Conservation (phyloP, 1,140 invertebrate species). For the Parapsyche elsis region DNA sequence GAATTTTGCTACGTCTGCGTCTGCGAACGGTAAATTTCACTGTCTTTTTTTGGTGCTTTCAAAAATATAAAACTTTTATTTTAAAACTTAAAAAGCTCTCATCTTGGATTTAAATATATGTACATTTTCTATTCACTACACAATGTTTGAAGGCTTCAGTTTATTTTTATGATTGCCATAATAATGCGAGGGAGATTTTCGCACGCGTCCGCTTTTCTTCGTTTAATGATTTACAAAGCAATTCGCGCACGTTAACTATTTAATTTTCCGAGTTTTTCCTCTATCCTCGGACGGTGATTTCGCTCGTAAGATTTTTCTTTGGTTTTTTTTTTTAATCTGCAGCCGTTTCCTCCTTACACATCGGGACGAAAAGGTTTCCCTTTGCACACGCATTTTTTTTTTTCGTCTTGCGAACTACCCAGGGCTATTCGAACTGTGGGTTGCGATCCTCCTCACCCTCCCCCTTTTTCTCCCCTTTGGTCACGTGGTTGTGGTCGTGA, state of each 20-base stretch:
- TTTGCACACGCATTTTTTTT: not conserved
- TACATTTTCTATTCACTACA: not conserved
- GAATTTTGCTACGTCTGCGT: no score
- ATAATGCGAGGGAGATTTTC: not conserved
- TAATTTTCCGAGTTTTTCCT: slow-evolving; percentile 4
- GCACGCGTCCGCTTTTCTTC: slow-evolving; percentile 5
- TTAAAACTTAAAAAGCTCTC: no score
- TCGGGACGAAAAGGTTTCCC: not conserved
- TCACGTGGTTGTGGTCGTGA: slow-evolving; percentile 46
- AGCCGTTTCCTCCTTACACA: not conserved
- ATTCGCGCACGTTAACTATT: slow-evolving; percentile 10
- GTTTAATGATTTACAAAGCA: slow-evolving; percentile 22
- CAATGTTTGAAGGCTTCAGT: not conserved
- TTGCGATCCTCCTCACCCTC: not conserved
- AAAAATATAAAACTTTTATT: no score
- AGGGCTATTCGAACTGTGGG: not conserved
- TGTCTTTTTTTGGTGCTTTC: no score
- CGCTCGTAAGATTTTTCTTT: not conserved
- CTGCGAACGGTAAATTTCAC: no score
- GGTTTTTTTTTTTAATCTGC: slow-evolving; percentile 11
- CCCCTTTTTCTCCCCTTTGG: not conserved
- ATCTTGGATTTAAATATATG: not conserved
- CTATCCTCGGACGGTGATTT: not conserved
- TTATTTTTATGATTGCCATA: slow-evolving; percentile 8
- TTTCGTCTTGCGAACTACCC: not conserved